Conservation (phyloP, 2,797 vertebrate species). For the Epinephelus malabaricus region DNA sequence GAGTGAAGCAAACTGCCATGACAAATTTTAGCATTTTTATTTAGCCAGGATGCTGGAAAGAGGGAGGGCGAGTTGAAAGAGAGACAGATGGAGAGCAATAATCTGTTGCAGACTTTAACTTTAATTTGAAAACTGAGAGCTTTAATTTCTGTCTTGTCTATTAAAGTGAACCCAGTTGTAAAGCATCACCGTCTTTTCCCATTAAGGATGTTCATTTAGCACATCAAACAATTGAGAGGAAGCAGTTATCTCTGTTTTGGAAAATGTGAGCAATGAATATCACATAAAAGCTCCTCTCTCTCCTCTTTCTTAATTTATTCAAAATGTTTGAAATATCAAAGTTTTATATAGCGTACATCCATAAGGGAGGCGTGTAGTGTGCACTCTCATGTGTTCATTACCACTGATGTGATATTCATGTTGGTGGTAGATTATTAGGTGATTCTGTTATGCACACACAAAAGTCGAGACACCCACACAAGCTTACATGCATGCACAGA, state of each 20-base stretch:
- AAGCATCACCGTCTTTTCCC: constrained; percentile 6
- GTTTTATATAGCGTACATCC: constrained; percentile 2
- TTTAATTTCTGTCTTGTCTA: constrained; percentile 39
- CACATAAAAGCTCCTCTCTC: neutral
- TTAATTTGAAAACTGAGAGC: constrained; percentile 36
- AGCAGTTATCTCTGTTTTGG: constrained; percentile 37
- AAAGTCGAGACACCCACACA: constrained; percentile 46
- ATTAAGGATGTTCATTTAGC: constrained; percentile 38
- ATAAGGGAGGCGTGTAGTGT: neutral
- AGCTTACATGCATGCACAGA: constrained; percentile 30
- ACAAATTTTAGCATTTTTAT: constrained; percentile 7
- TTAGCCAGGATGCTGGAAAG: neutral
- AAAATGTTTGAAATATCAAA: constrained; percentile 17
- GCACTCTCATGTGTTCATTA: neutral
- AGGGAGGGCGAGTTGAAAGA: neutral
- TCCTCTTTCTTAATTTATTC: neutral
- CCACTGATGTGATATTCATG: constrained; percentile 15
- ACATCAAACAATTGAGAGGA: constrained; percentile 28
- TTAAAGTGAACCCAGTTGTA: constrained; percentile 39
- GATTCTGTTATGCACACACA: constrained; percentile 7
- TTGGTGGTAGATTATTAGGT: constrained; percentile 37
- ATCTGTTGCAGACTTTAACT: constrained; percentile 7
- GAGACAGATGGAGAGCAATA: constrained; percentile 3
- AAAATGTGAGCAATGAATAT: constrained; percentile 24
- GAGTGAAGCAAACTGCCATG: neutral